Conservation (phyloP, 2,888 invertebrate genomes). For the Philaethria dido region DNA sequence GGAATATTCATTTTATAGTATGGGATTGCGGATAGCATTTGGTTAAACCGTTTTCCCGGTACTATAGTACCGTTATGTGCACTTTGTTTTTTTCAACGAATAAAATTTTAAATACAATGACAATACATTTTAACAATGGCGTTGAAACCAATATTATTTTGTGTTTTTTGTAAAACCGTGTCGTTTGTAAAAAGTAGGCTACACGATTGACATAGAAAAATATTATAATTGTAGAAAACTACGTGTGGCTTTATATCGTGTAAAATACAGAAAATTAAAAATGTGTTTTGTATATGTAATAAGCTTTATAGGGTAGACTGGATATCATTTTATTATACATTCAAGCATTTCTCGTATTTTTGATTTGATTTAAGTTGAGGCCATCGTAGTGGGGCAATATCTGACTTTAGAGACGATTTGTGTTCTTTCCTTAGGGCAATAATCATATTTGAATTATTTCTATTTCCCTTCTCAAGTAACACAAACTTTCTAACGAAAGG, state of each 20-base stretch:
- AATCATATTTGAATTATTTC: too few species aligned
- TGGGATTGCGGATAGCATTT: slow-evolving; percentile 30
- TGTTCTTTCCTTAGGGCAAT: too few species aligned
- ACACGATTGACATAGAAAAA: neutral
- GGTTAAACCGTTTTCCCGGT: slow-evolving; percentile 42
- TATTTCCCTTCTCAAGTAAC: too few species aligned
- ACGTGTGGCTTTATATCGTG: neutral
- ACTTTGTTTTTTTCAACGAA: slow-evolving; percentile 34
- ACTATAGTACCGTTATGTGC: slow-evolving; percentile 36
- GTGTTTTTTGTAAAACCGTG: neutral
- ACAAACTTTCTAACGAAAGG: too few species aligned
- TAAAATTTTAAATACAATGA: slow-evolving; percentile 16
- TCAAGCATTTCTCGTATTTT: neutral
- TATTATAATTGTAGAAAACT: neutral
- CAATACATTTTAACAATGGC: slow-evolving; percentile 12
- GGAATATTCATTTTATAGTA: slow-evolving; percentile 17
- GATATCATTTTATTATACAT: neutral
- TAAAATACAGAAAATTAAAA: neutral
- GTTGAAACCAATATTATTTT: slow-evolving; percentile 10
- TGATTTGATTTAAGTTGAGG: too few species aligned
- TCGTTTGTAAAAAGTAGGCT: neutral
- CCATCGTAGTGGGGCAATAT: too few species aligned
- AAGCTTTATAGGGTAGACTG: neutral
- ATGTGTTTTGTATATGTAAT: neutral
- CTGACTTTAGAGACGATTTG: too few species aligned